These are phyloP conservation scores for Sorex fumeus DNA, from an alignment of 2,113 vertebrate species.

Conservation along the genomic window DNA sequence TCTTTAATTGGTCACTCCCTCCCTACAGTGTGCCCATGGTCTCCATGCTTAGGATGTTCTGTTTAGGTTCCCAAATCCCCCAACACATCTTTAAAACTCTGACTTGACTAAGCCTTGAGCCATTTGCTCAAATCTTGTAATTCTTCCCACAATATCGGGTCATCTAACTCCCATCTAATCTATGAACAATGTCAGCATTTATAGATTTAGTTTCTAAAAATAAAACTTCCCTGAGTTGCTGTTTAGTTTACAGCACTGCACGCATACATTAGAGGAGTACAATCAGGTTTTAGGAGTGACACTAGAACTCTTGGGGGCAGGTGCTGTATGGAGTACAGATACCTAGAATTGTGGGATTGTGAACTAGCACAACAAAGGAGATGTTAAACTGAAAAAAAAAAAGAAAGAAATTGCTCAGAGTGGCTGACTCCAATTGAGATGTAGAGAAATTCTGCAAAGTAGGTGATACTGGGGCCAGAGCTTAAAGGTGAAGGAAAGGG, in stretches of 20 bases:
- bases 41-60: not conserved
- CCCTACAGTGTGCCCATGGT: not conserved
- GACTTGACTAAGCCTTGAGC: not conserved
- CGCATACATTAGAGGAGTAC: not conserved
- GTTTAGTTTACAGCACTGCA: not conserved
- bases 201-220: not conserved
- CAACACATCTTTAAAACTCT: not conserved
- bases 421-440: not conserved
- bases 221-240: not conserved
- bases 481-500: not conserved
- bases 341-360: not conserved
- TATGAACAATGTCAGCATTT: not conserved
- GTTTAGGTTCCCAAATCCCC: not conserved
- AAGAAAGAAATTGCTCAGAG: not conserved
- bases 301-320: not conserved
- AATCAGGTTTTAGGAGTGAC: not conserved
- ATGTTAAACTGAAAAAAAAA: not conserved
- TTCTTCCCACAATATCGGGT: constrained; percentile 32
- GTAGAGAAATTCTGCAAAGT: not conserved
- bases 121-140: constrained; percentile 47
- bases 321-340: not conserved
- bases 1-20: not conserved
- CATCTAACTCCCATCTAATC: constrained; percentile 9
- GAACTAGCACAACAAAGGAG: not conserved
- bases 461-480: not conserved